A percentile compares a stretch with the other conserved stretches of the same genome.
phyloP scores from a whole-genome alignment of 2,797 vertebrate species.

The Luscinia megarhynchos region DNA sequence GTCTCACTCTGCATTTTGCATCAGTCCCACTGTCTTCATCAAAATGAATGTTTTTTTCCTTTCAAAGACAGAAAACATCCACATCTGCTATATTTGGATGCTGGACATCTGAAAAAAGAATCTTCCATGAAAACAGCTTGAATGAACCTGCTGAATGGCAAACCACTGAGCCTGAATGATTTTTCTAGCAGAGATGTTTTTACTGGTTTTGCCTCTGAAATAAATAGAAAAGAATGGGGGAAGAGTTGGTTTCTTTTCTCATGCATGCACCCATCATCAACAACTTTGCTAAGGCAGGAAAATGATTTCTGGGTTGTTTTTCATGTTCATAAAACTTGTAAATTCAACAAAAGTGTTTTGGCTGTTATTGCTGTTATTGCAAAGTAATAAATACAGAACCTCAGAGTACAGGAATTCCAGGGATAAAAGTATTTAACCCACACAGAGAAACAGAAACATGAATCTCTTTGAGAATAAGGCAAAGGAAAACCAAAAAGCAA shows the following conservation, averaged over 20 bases:
- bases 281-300: background rate
- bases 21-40: background rate
- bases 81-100: conserved; percentile 23
- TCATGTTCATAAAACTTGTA: background rate
- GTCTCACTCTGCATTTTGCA: background rate
- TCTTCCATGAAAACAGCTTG: background rate
- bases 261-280: background rate
- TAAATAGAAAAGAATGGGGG: background rate
- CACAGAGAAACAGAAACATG: background rate
- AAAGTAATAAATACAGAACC: background rate
- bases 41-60: background rate
- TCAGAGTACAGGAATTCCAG: conserved; percentile 9
- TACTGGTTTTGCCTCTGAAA: background rate
- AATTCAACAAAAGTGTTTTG: conserved; percentile 6
- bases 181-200: conserved; percentile 22
- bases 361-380: background rate
- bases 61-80: background rate
- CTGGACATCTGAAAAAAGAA: conserved; percentile 50
- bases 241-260: background rate
- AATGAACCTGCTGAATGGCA: conserved; percentile 32
- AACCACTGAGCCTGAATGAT: background rate
- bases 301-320: background rate
- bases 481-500: background rate
- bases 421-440: background rate
- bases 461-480: background rate